Evolutionary conservation across 2,113 vertebrate genomes (phyloP), one percentile per base, ranked within the genome.

Genomic region (Scytalopus superciliaris): DNA sequence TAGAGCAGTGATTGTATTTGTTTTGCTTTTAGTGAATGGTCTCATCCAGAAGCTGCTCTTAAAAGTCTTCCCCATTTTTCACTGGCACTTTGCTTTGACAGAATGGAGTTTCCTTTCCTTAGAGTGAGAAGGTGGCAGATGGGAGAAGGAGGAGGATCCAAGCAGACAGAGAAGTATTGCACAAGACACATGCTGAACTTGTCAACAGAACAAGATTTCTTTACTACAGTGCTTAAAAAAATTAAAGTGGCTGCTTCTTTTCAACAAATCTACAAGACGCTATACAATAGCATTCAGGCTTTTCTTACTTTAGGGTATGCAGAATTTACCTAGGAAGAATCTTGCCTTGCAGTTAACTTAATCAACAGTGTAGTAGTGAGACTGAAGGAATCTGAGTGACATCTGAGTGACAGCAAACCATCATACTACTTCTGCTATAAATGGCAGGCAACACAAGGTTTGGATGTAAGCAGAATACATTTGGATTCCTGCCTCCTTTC

Each of bases 171-270:
- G 79, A 96, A 95, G 76, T 52, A 96, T 8, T 81, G 37, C 90
- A 95, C 76, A 97, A 88, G 83, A 70, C 76, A 94, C 62, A 79
- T 33, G 47, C 68, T 88, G 92, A 96, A 89, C 88, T 72, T 96
- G 86, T 90, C 94, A 96, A 97, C 89, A 95, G 92, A 96, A 84
- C 88, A 96, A 93, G 96, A 94, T 96, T 96, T 94, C 96, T 96
- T 96, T 97, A 97, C 94, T 95, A 96, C 49, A 86, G 88, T 45
- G 83, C 76, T 89, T 92, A 44, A 86, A 97, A 94, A 87, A 88
- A 49, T 52, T 21, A 6, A 77, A 93, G 52, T 19, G 56, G 22
- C 77, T 90, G 72, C 44, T 94, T 44, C 72, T 57, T 63, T 67
- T 93, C 76, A 92, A 64, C n/a, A 93, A 76, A 74, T 63, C 37